These are phyloP conservation scores for Bombus balteatus DNA, from an alignment of 1,140 invertebrate genomes.

Conservation along the genomic window DNA sequence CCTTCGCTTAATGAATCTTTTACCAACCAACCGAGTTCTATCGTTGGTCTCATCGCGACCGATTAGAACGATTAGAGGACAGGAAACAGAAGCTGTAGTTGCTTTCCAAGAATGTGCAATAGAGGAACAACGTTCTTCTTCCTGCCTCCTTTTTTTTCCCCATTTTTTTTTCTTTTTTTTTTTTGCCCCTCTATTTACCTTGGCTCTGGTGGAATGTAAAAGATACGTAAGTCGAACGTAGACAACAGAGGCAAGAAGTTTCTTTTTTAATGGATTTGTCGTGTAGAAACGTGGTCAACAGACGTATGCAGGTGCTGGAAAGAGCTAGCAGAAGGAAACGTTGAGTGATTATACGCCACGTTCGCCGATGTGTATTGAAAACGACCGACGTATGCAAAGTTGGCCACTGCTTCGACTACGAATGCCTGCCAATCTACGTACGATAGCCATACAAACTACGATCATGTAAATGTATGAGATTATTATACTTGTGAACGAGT, in stretches of 20 bases:
- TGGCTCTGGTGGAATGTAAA: slow-evolving; percentile 69
- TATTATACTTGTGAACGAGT: not conserved
- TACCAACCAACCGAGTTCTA: not conserved
- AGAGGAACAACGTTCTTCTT: slow-evolving; percentile 36
- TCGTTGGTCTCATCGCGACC: not conserved
- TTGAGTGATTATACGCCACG: not conserved
- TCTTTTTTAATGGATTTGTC: slow-evolving; percentile 32
- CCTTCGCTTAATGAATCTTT: not conserved
- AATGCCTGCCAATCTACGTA: not conserved
- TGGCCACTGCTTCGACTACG: not conserved
- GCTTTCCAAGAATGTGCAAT: not conserved
- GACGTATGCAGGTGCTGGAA: not conserved
- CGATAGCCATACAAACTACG: not conserved
- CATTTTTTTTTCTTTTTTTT: not conserved
- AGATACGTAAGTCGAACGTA: slow-evolving; percentile 54
- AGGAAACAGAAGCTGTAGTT: slow-evolving; percentile 1
- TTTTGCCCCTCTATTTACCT: slow-evolving; percentile 59
- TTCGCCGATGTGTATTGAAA: not conserved
- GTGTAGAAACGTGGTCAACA: not conserved
- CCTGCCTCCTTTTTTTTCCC: slow-evolving; percentile 15
- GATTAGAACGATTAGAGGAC: not conserved
- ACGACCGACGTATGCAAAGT: slow-evolving; percentile 16
- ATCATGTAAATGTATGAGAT: not conserved
- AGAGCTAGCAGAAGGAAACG: not conserved
- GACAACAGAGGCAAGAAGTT: slow-evolving; percentile 17